phyloP scores from a whole-genome alignment of 2,888 invertebrate genomes.

The Amphipyra berbera region DNA sequence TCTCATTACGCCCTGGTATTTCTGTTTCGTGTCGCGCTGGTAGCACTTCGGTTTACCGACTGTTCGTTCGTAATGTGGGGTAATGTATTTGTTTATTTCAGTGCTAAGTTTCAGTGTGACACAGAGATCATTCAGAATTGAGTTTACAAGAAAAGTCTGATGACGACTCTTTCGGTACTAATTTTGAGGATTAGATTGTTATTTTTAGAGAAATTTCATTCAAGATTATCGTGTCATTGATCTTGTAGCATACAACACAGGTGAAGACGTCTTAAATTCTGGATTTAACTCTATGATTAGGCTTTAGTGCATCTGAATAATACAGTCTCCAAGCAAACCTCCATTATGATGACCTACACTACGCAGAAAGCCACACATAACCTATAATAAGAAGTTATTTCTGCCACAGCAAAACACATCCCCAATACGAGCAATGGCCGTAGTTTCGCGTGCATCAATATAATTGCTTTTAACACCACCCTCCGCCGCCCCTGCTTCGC shows the following conservation, averaged over 20 bases:
- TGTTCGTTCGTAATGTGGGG: conserved; percentile 28
- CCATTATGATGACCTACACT: background rate
- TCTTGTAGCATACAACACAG: too few relatives aligned
- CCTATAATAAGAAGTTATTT: conserved; percentile 25
- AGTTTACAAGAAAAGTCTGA: too few relatives aligned
- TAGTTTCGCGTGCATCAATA: conserved; percentile 65
- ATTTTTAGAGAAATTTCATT: too few relatives aligned
- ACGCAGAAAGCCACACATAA: background rate
- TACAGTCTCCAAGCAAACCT: too few relatives aligned
- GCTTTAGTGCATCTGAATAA: too few relatives aligned
- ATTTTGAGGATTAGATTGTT: too few relatives aligned
- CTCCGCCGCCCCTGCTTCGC: conserved; percentile 53
- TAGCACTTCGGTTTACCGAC: conserved; percentile 49
- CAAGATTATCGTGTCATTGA: too few relatives aligned
- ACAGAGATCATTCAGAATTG: background rate
- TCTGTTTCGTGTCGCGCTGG: conserved; percentile 70
- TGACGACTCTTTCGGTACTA: too few relatives aligned
- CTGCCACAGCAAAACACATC: conserved; percentile 30
- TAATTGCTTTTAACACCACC: conserved; percentile 69
- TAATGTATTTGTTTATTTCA: conserved; percentile 35
- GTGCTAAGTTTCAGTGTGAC: conserved; percentile 15
- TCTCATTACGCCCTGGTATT: conserved; percentile 75
- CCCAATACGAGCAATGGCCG: conserved; percentile 24
- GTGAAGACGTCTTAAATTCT: too few relatives aligned
- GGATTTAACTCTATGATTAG: too few relatives aligned